These are phyloP conservation scores for Thunnus thynnus DNA, from an alignment of 2,113 vertebrate genomes.

Conservation along the genomic window DNA sequence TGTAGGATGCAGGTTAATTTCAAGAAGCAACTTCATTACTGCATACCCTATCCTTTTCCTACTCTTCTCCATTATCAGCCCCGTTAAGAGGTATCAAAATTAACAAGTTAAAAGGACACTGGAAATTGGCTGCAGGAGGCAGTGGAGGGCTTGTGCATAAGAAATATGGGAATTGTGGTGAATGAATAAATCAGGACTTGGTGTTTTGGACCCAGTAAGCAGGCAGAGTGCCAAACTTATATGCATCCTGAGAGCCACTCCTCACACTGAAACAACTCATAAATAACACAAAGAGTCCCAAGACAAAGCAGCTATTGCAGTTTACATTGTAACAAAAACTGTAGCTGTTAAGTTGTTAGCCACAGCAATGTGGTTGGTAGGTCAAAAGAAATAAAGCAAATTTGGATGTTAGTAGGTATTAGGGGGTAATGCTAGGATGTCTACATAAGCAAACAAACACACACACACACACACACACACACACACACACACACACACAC, in stretches of 20 bases:
- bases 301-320: slow-evolving; percentile 3
- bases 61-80: slow-evolving; percentile 14
- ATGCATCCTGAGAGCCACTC: slow-evolving; percentile 38
- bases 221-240: slow-evolving; percentile 18
- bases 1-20: slow-evolving; percentile 34
- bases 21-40: slow-evolving; percentile 32
- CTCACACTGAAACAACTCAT: slow-evolving; percentile 36
- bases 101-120: slow-evolving; percentile 32
- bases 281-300: slow-evolving; percentile 27
- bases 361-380: neutral
- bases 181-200: slow-evolving; percentile 44
- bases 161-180: slow-evolving; percentile 32
- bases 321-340: slow-evolving; percentile 21
- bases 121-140: slow-evolving; percentile 27
- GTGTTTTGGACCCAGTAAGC: slow-evolving; percentile 31
- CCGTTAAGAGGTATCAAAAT: slow-evolving; percentile 31
- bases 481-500: neutral
- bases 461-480: no score
- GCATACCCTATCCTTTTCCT: neutral
- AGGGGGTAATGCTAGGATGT: neutral
- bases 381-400: neutral
- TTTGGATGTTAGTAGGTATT: neutral
- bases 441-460: neutral
- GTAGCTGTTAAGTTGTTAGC: slow-evolving; percentile 2
- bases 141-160: slow-evolving; percentile 1